A percentile compares a stretch with the other conserved stretches of the same genome.
Evolutionary conservation across 2,888 invertebrate genomes (phyloP).

Genomic region (Enoplolaimus lenunculus): DNA sequence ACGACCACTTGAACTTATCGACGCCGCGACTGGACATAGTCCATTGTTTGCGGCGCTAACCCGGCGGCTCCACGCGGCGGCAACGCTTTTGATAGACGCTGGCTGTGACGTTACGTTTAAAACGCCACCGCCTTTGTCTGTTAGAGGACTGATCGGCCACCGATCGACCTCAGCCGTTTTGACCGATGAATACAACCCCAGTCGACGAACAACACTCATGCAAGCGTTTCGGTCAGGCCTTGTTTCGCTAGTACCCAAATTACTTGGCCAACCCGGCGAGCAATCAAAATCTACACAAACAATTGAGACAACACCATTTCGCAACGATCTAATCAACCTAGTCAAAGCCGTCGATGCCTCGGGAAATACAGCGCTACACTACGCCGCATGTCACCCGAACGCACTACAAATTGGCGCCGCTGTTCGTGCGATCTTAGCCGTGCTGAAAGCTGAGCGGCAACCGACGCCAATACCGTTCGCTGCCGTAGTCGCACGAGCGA

Average conservation of each 20-base stretch:
- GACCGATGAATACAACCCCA: background rate
- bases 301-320: too few species aligned
- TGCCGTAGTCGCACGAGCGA: slow-evolving; percentile 31
- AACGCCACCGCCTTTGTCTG: background rate
- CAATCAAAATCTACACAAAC: too few species aligned
- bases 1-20: background rate
- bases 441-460: slow-evolving; percentile 16
- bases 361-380: slow-evolving; percentile 38
- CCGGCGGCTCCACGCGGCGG: background rate
- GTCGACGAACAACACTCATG: background rate
- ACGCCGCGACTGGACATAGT: background rate
- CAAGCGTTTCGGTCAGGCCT: background rate
- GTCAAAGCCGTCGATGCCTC: slow-evolving; percentile 31
- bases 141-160: background rate
- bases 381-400: slow-evolving; percentile 26
- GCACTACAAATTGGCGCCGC: background rate
- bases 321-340: background rate
- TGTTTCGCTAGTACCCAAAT: background rate
- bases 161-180: background rate
- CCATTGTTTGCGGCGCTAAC: background rate
- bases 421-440: background rate
- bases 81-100: background rate
- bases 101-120: background rate
- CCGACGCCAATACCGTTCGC: too few species aligned
- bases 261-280: background rate